A percentile compares a stretch with the other conserved stretches of the same genome.
phyloP scores from a whole-genome alignment of 2,113 vertebrate genomes.

The Cryptomyrus ogoouensis region DNA sequence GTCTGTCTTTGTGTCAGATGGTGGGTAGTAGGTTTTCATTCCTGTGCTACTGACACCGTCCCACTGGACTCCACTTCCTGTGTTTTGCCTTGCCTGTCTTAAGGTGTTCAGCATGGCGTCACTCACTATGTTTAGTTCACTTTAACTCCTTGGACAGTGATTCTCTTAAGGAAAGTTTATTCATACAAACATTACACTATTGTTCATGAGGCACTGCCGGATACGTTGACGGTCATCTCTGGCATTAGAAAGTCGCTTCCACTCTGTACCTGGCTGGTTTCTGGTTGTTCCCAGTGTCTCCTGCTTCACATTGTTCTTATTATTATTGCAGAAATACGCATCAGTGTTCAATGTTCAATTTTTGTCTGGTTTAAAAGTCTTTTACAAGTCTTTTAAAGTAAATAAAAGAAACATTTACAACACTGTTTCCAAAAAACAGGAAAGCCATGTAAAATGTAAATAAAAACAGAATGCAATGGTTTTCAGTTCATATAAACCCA shows the following conservation, averaged over 20 bases:
- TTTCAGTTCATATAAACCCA: neutral
- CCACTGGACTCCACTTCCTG: slow-evolving; percentile 9
- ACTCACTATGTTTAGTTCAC: neutral
- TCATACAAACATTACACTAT: neutral
- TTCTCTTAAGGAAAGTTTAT: neutral
- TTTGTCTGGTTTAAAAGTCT: no score
- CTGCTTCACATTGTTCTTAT: no score
- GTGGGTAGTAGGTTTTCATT: neutral
- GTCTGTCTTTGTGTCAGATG: slow-evolving; percentile 10
- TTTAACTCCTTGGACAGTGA: neutral
- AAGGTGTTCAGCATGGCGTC: neutral
- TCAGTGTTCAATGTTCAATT: no score
- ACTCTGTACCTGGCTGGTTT: no score
- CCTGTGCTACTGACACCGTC: neutral
- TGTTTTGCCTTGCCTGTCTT: neutral
- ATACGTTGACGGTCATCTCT: no score
- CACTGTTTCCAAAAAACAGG: neutral
- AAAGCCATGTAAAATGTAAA: neutral
- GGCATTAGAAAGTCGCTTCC: no score
- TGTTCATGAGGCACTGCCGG: neutral
- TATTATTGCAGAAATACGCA: no score
- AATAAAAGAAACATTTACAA: neutral
- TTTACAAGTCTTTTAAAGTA: neutral
- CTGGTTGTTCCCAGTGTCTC: no score
- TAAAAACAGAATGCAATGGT: neutral